A percentile compares a stretch with the other conserved stretches of the same genome.
These are phyloP conservation scores for Exocentrus adspersus DNA, from an alignment of 2,888 invertebrate species.

Conservation along the genomic window DNA sequence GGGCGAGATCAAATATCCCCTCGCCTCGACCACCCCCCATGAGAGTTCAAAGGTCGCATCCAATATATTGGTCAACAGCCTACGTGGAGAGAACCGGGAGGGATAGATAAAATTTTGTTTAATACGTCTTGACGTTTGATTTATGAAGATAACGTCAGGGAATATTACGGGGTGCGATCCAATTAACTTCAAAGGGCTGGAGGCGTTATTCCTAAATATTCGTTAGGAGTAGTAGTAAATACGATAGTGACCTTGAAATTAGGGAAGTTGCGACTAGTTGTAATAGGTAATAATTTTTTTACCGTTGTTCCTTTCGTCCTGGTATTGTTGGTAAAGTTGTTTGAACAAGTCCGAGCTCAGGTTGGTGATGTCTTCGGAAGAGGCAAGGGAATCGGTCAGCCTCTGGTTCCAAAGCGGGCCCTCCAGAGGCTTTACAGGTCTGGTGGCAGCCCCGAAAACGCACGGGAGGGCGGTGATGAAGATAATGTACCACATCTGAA, in stretches of 20 bases:
- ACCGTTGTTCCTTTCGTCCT: constrained; percentile 43
- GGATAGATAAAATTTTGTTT: neutral
- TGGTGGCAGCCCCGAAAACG: constrained; percentile 45
- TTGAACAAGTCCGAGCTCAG: constrained; percentile 37
- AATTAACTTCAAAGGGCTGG: too few species aligned
- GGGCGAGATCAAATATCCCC: constrained; percentile 6
- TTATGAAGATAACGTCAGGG: neutral
- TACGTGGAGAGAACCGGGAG: neutral
- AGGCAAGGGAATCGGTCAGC: constrained; percentile 37
- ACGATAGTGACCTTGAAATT: too few species aligned
- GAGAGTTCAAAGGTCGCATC: constrained; percentile 1
- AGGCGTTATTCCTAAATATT: too few species aligned
- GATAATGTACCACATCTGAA: constrained; percentile 54
- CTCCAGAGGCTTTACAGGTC: constrained; percentile 47
- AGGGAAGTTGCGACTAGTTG: too few species aligned
- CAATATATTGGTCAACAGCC: constrained; percentile 13
- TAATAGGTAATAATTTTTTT: constrained; percentile 21
- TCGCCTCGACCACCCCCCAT: too few species aligned
- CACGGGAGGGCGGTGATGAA: constrained; percentile 47
- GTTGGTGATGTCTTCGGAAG: constrained; percentile 36
- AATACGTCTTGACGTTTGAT: neutral
- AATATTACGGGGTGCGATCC: too few species aligned
- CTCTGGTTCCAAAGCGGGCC: constrained; percentile 49
- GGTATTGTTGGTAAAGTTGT: constrained; percentile 46
- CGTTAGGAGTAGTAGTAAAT: too few species aligned